Base-by-base conservation (phyloP, 2,888 invertebrate genomes). In the Byasa hedistus region DNA sequence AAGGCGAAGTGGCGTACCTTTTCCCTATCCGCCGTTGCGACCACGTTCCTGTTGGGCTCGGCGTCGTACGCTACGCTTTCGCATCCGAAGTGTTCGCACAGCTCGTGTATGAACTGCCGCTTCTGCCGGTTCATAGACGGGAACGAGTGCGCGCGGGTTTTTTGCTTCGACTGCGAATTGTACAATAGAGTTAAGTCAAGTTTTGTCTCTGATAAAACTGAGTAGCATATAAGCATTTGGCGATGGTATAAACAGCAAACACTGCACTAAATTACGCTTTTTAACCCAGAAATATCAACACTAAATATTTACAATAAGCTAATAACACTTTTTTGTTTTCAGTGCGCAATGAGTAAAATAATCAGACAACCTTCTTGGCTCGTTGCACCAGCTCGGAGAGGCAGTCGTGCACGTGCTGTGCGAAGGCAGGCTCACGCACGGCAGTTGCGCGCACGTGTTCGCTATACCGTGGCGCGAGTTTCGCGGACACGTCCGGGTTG, bases 1-100 rank as follows among this genome's bases (percentile, higher is more conserved):
- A n/a, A n/a, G n/a, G n/a, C 27, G 12, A 44, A 44, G 44, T 17
- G 5, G 51, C n/a, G n/a, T 21, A 96, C 96, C 93, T 94, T 95
- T 74, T 96, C 96, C 83, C 92, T 95, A 67, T 94, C 94, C 61
- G 98, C 98, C 21, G 97, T 98, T 27, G 97, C 97, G n/a, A 98
- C 96, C 21, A 99, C 96, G 89, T 98, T 99, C 70, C 98, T 93
- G 83, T 98, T 98, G 0, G 99, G 99, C 81, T 98, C 98, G 23
- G 95, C 95, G 89, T 99, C 99, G 83, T 98, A 98, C 24, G 98
- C 98, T 68, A 96, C 96, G 71, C 98, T 97, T 79, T 97, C 96
- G 76, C 98, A 96, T 54, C 98, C 98, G 90, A 99, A 99, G 86
- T 97, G 97, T 79, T 97, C 97, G 76, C 98, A 98, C 83, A 98